These are phyloP conservation scores for Anguilla rostrata DNA, from an alignment of 2,113 vertebrate genomes.

Conservation along the genomic window DNA sequence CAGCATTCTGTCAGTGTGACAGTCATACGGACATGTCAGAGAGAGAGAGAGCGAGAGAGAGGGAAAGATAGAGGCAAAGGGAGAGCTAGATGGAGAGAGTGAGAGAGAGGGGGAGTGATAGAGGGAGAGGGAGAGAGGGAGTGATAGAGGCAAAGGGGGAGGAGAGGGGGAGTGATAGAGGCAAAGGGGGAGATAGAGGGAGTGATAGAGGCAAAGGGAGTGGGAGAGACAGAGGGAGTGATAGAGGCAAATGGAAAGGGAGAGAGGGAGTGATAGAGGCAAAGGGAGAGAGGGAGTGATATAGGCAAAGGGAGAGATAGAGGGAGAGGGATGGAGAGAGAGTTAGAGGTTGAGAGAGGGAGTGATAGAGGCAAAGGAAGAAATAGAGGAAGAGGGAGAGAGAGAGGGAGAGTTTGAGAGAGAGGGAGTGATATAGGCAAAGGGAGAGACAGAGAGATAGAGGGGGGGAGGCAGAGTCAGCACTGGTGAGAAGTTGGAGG, in stretches of 20 bases:
- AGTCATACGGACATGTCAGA: neutral
- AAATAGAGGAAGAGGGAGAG: neutral
- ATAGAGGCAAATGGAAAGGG: too few relatives aligned
- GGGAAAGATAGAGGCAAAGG: neutral
- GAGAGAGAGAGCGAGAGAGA: neutral
- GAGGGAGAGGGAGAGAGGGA: neutral
- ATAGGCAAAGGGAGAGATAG: too few relatives aligned
- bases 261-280: neutral
- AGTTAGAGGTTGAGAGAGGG: neutral
- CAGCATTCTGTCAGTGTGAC: constrained; percentile 27
- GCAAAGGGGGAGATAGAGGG: too few relatives aligned
- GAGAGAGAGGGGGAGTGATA: neutral
- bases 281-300: neutral
- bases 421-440: too few relatives aligned
- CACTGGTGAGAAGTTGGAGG: neutral
- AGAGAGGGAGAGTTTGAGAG: neutral
- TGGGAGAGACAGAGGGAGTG: too few relatives aligned
- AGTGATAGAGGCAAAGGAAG: neutral
- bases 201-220: neutral
- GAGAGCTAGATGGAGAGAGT: neutral
- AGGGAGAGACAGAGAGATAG: neutral
- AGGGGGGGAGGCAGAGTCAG: neutral
- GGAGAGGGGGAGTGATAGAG: too few relatives aligned
- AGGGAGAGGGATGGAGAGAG: neutral
- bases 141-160: neutral